These are phyloP conservation scores for Drosophila mulleri DNA, from an alignment of 2,888 invertebrate species.

Conservation along the genomic window DNA sequence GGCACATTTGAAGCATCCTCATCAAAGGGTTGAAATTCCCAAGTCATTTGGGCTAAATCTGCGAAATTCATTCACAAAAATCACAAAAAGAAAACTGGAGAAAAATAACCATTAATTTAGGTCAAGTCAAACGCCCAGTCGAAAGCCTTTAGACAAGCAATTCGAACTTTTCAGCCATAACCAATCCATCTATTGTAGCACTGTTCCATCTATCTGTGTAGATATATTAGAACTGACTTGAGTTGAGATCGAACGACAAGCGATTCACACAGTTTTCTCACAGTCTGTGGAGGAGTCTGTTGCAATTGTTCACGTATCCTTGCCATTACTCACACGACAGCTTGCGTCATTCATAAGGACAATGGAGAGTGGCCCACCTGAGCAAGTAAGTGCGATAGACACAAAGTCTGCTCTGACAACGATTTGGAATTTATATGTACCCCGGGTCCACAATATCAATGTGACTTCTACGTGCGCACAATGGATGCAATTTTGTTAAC, in stretches of 20 bases:
- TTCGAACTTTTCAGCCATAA: constrained; percentile 29
- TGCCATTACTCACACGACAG: constrained; percentile 76
- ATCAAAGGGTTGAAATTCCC: constrained; percentile 68
- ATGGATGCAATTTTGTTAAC: constrained; percentile 65
- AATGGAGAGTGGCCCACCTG: constrained; percentile 68
- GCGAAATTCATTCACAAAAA: constrained; percentile 60
- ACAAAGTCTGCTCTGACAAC: constrained; percentile 66
- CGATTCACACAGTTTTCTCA: constrained; percentile 58
- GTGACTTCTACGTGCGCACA: constrained; percentile 64
- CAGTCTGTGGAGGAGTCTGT: constrained; percentile 36
- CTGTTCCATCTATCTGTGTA: constrained; percentile 4
- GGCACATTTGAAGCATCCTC: constrained; percentile 38
- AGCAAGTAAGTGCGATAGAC: constrained; percentile 60
- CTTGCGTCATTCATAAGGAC: constrained; percentile 77
- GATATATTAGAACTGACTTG: constrained; percentile 25
- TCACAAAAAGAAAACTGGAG: constrained; percentile 8
- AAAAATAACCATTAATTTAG: constrained; percentile 41
- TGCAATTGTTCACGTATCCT: constrained; percentile 69
- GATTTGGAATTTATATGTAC: constrained; percentile 52
- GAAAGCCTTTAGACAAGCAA: constrained; percentile 1
- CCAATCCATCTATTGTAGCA: constrained; percentile 30
- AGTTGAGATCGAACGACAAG: not conserved
- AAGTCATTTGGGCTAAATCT: constrained; percentile 65
- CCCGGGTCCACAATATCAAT: constrained; percentile 65
- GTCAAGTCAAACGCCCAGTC: constrained; percentile 15